Base-by-base conservation (phyloP, 2,797 vertebrate species). In the Oreortyx pictus region DNA sequence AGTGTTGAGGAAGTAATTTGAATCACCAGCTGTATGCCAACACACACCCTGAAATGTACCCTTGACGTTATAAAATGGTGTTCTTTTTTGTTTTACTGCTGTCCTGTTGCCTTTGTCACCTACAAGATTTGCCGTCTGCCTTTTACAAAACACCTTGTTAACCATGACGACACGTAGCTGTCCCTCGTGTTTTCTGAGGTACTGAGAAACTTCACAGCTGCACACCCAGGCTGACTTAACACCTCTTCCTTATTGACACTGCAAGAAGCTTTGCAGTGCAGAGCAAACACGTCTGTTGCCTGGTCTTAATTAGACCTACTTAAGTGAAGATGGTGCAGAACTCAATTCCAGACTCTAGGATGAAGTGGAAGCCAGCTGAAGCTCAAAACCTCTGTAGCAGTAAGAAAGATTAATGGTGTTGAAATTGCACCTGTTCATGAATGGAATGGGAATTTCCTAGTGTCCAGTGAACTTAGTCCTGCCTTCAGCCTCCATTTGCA, bases 401-500 rank as follows among this genome's bases (percentile, higher is more conserved):
- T 12, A 60, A 77, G 14, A 23, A 19, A 84, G 83, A 57, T 43
- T 5, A 70, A 64, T 9, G 16, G 52, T 64, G 50, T 39, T 33
- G 72, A 47, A 89, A 7, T 88, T 83, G 83, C 39, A 15, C 22
- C 57, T 31, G 92, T 76, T 90, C 60, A 22, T 75, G 62, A 52
- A 35, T 18, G 70, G 88, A 80, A 72, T 95, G 96, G 95, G 96
- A 97, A 50, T 92, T 93, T 82, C 95, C 92, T 89, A 44, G 9
- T 47, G 56, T 96, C 94, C 90, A 96, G 94, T 97, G 97, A 92
- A 75, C 77, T 72, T 72, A 70, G 82, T 33, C 92, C 93, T 89
- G 92, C 94, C 88, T 84, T 89, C 74, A 71, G 89, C 81, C 83
- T 81, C 91, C 83, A 10, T 93, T 88, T 96, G 96, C 94, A 95